Evolutionary conservation across 2,113 vertebrate species (phyloP).

Genomic region (Corythaixoides concolor): DNA sequence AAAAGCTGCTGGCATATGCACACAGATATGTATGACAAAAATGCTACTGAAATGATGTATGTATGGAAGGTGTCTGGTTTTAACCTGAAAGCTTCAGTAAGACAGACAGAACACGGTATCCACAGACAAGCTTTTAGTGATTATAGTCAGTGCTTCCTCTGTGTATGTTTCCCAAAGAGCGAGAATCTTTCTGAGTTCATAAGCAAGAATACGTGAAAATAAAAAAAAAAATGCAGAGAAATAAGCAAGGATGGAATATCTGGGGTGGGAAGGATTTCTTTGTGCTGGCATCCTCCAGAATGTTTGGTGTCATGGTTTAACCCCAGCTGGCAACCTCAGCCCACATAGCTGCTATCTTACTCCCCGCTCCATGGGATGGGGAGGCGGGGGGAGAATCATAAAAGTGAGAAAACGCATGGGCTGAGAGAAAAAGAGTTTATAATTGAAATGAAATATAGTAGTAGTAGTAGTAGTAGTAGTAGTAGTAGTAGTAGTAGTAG

Average conservation of each 20-base stretch:
- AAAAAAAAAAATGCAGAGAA: neutral
- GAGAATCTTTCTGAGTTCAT: neutral
- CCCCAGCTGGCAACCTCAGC: neutral
- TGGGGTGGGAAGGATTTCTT: neutral
- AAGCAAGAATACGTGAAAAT: neutral
- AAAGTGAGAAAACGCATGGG: neutral
- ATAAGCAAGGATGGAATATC: neutral
- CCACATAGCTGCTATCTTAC: neutral
- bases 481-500: neutral
- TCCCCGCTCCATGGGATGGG: accelerated
- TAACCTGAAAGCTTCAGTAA: neutral
- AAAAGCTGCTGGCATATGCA: neutral
- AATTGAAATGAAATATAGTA: neutral
- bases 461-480: neutral
- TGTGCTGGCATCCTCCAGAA: neutral
- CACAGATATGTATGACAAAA: neutral
- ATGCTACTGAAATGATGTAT: neutral
- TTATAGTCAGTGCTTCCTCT: neutral
- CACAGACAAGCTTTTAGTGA: neutral
- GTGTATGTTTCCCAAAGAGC: neutral
- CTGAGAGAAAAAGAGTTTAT: neutral
- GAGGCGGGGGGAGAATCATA: neutral
- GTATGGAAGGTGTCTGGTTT: neutral
- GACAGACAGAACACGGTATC: neutral
- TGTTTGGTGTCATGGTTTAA: neutral